Evolutionary conservation across 2,888 invertebrate genomes (phyloP).

Genomic region (Megaustenia siamemsis): DNA sequence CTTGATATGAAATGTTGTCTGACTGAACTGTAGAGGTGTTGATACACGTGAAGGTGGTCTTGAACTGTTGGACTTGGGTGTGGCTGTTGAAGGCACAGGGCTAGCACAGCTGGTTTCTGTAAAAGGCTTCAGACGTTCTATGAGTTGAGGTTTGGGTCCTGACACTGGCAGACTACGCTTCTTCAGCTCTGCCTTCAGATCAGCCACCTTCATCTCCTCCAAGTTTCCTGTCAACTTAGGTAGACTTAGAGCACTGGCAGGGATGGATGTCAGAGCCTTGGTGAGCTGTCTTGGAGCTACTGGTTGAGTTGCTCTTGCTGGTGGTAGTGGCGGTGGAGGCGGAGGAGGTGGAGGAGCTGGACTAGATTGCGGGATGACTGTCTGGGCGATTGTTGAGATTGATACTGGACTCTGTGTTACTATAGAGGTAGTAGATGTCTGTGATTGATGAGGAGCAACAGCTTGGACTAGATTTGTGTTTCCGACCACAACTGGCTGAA

Average conservation of each 20-base stretch:
- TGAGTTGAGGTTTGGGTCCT: conserved; percentile 95
- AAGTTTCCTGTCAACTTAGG: conserved; percentile 83
- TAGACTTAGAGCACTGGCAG: conserved; percentile 53
- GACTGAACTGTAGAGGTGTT: conserved; percentile 51
- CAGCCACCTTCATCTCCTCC: conserved; percentile 97
- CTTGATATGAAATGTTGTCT: conserved; percentile 53
- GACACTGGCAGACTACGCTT: conserved; percentile 95
- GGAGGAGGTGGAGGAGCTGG: conserved; percentile 58
- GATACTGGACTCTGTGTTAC: conserved; percentile 15
- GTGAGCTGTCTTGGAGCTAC: conserved; percentile 46
- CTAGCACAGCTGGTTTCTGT: conserved; percentile 71
- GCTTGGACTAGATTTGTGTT: conserved; percentile 16
- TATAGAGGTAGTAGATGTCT: conserved; percentile 43
- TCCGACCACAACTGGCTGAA: conserved; percentile 48
- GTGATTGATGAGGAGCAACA: neutral
- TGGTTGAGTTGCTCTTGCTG: conserved; percentile 42
- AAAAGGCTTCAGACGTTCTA: conserved; percentile 90
- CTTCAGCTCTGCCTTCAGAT: conserved; percentile 95
- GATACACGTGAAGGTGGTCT: conserved; percentile 40
- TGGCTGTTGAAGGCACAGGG: neutral
- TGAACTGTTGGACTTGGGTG: conserved; percentile 38
- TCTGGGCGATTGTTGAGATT: conserved; percentile 47
- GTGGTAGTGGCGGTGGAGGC: conserved; percentile 30
- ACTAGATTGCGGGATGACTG: conserved; percentile 56
- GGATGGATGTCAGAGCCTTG: conserved; percentile 44